These are phyloP conservation scores for honey bee (Apis mellifera) DNA, from an alignment of 1,140 invertebrate species.

Conservation along the genomic window DNA sequence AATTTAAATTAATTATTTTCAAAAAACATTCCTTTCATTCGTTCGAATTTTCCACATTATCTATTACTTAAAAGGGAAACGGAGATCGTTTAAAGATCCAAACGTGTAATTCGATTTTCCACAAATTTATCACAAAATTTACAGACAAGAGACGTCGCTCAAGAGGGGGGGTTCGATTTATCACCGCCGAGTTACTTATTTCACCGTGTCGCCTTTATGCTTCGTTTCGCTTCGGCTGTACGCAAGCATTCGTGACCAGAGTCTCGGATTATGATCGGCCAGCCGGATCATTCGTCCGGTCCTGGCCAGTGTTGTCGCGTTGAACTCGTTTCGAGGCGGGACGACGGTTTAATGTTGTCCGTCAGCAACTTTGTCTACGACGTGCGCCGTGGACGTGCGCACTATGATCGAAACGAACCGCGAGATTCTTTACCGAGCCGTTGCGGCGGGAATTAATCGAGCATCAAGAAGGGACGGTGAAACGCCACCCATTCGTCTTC, in stretches of 20 bases:
- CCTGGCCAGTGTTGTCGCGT: not conserved
- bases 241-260: not conserved
- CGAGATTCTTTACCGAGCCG: conserved; percentile 14
- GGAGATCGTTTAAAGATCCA: too few relatives aligned
- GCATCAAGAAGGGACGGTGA: not conserved
- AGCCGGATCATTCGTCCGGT: not conserved
- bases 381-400: not conserved
- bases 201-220: not conserved
- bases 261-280: not conserved
- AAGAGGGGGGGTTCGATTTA: not conserved
- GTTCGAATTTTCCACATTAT: too few relatives aligned
- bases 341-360: not conserved
- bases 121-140: not conserved
- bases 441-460: conserved; percentile 10
- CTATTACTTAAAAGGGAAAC: too few relatives aligned
- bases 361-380: not conserved
- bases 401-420: not conserved
- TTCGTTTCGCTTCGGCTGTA: not conserved
- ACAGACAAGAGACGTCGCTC: not conserved
- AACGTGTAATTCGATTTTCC: too few relatives aligned
- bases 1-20: not conserved
- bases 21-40: too few relatives aligned
- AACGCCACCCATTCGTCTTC: conserved; percentile 2
- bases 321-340: not conserved
- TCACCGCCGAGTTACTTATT: not conserved